These are phyloP conservation scores for Pissodes strobi DNA, from an alignment of 1,140 invertebrate genomes.

Conservation along the genomic window DNA sequence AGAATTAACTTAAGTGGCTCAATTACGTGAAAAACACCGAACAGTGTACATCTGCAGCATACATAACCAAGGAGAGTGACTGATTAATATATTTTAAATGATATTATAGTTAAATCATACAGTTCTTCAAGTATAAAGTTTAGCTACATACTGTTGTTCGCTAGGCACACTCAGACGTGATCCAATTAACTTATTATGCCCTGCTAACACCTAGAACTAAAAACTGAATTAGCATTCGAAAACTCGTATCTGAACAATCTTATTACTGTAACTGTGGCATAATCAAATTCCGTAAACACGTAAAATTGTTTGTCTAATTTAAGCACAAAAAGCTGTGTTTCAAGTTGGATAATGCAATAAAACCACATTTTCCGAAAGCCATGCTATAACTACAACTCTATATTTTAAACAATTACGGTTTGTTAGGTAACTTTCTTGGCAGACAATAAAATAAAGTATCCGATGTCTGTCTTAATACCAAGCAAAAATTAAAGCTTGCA, in stretches of 20 bases:
- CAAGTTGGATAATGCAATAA: slow-evolving; percentile 31
- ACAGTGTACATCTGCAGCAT: no score
- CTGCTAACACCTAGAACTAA: slow-evolving; percentile 20
- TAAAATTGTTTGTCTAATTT: slow-evolving; percentile 19
- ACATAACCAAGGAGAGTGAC: no score
- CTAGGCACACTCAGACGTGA: background rate
- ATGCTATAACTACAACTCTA: slow-evolving; percentile 32
- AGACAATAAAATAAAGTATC: no score
- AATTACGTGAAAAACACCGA: no score
- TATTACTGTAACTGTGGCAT: slow-evolving; percentile 17
- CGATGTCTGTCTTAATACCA: no score
- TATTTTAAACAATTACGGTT: slow-evolving; percentile 9
- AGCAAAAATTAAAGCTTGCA: no score
- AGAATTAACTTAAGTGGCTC: no score
- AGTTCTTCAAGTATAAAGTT: no score
- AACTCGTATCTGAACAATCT: background rate
- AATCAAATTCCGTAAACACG: slow-evolving; percentile 19
- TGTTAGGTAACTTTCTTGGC: no score
- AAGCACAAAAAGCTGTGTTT: slow-evolving; percentile 38
- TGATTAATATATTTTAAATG: no score
- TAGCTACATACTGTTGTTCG: slow-evolving; percentile 24
- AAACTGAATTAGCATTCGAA: slow-evolving; percentile 11
- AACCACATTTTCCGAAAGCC: slow-evolving; percentile 31
- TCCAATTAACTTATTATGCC: slow-evolving; percentile 12
- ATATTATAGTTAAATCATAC: no score